Percentiles rank a stretch among this genome's conserved stretches.
These are phyloP conservation scores for Netelia inedita DNA, from an alignment of 2,888 invertebrate species.

Conservation along the genomic window DNA sequence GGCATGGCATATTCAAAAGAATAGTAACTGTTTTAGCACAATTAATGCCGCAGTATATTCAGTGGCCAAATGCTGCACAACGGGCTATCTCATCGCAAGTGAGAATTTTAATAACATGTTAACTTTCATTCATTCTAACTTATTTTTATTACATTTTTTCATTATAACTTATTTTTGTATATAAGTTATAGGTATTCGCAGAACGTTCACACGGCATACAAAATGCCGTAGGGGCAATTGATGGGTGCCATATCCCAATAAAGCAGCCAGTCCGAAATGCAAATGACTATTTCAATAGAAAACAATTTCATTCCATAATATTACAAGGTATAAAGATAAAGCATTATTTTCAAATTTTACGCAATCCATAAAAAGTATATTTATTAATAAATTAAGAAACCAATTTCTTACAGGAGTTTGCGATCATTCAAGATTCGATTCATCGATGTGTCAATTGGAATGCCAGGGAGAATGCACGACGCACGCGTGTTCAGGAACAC, in stretches of 20 bases:
- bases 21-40: too few relatives aligned
- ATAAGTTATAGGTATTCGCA: too few relatives aligned
- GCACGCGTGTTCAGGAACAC: slow-evolving; percentile 16
- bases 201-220: too few relatives aligned
- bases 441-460: slow-evolving; percentile 19
- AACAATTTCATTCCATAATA: slow-evolving; percentile 13
- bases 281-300: slow-evolving; percentile 42
- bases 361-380: not conserved
- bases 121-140: too few relatives aligned
- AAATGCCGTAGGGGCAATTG: slow-evolving; percentile 40
- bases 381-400: not conserved
- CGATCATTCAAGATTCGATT: slow-evolving; percentile 7
- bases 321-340: slow-evolving; percentile 28
- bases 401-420: not conserved
- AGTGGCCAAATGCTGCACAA: too few relatives aligned
- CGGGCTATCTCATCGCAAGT: too few relatives aligned
- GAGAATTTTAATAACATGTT: too few relatives aligned
- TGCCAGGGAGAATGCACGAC: slow-evolving; percentile 28
- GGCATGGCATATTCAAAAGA: too few relatives aligned
- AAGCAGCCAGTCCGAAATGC: slow-evolving; percentile 46
- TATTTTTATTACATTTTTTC: too few relatives aligned
- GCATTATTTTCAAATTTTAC: not conserved
- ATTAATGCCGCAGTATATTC: too few relatives aligned
- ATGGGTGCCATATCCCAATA: slow-evolving; percentile 42
- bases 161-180: too few relatives aligned